Conservation (phyloP, 2,888 invertebrate genomes). For the Xanthorhoe spadicearia region DNA sequence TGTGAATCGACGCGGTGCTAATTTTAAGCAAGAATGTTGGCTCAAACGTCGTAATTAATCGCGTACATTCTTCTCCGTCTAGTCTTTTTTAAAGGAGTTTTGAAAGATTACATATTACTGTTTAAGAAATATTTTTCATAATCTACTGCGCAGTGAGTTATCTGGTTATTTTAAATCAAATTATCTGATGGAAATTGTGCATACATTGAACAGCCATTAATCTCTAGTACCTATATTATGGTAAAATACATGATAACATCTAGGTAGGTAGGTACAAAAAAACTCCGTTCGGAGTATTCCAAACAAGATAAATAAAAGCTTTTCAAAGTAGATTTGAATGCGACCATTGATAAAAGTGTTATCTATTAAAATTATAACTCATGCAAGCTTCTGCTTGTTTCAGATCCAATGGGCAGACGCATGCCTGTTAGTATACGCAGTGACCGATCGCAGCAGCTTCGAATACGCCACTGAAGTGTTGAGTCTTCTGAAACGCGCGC, state of each 20-base stretch:
- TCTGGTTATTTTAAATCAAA: not conserved
- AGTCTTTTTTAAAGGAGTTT: conserved; percentile 56
- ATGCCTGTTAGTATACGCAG: conserved; percentile 90
- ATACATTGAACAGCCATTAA: no score
- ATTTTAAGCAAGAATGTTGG: conserved; percentile 76
- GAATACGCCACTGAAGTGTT: conserved; percentile 87
- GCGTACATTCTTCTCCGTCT: conserved; percentile 64
- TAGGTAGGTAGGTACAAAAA: not conserved
- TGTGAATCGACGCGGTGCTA: conserved; percentile 68
- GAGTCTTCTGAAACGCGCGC: conserved; percentile 84
- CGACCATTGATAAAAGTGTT: not conserved
- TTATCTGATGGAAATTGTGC: no score
- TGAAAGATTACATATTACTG: conserved; percentile 39
- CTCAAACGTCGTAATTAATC: conserved; percentile 70
- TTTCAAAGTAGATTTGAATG: no score
- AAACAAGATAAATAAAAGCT: not conserved
- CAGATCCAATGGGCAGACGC: conserved; percentile 92
- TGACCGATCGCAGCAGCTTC: conserved; percentile 89
- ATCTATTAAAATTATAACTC: not conserved
- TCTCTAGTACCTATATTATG: no score
- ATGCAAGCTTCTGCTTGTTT: conserved; percentile 53
- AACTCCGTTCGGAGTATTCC: no score
- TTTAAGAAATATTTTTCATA: conserved; percentile 35
- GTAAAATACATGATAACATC: not conserved
- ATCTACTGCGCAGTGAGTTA: conserved; percentile 17